Evolutionary conservation across 2,888 invertebrate species (phyloP).

Genomic region (Oasisia sp.): DNA sequence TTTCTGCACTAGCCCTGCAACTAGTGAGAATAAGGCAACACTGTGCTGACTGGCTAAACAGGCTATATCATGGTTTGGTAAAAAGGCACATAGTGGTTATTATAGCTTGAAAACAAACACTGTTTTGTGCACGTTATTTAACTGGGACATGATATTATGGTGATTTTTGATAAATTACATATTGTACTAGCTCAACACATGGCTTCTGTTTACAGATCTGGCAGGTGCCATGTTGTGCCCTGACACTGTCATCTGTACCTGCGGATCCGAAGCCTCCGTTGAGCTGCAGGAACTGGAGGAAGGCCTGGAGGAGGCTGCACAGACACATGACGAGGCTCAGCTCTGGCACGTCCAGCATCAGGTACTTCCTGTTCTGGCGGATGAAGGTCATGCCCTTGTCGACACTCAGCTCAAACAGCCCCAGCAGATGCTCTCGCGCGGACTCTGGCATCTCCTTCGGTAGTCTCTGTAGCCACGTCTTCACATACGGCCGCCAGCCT

Average conservation of each 20-base stretch:
- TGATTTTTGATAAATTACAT: too few species aligned
- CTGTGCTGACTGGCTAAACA: too few species aligned
- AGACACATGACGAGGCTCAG: slow-evolving; percentile 56
- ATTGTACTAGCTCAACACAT: too few species aligned
- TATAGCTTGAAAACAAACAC: too few species aligned
- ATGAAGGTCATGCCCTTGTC: slow-evolving; percentile 49
- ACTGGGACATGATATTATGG: too few species aligned
- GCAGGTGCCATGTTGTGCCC: too few species aligned
- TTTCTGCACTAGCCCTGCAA: too few species aligned
- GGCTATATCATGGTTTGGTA: too few species aligned
- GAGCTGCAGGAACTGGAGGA: slow-evolving; percentile 60
- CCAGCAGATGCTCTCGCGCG: slow-evolving; percentile 56
- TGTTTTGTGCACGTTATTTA: too few species aligned
- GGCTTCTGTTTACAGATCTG: too few species aligned
- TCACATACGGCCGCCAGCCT: slow-evolving; percentile 63
- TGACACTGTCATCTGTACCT: slow-evolving; percentile 43
- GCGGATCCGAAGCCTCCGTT: slow-evolving; percentile 63
- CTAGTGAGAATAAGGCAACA: too few species aligned
- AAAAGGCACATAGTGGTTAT: too few species aligned
- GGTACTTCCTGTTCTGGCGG: slow-evolving; percentile 44
- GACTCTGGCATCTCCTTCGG: slow-evolving; percentile 61
- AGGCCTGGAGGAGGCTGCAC: slow-evolving; percentile 60
- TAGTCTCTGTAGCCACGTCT: slow-evolving; percentile 60
- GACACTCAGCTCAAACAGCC: slow-evolving; percentile 59
- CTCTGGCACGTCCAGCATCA: slow-evolving; percentile 57